Base-by-base conservation (phyloP, 2,888 invertebrate species). In the Boloria euphrosyne region DNA sequence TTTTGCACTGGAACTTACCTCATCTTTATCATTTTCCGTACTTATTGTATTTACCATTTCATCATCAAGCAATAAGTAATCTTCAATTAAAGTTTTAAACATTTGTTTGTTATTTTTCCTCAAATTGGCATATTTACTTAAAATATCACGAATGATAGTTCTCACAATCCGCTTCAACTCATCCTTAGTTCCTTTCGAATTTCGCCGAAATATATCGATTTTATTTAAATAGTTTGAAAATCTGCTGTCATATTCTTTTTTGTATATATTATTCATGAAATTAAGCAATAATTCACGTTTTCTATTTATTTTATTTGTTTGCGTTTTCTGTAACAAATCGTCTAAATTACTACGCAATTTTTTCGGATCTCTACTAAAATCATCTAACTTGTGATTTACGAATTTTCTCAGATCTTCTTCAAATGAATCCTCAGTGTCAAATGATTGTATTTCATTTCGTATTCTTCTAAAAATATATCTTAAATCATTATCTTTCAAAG, bases 191-290 rank as follows among this genome's bases (percentile, higher is more conserved):
- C 76, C 69, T 53, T 74, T 75, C 0, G 71, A 60, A 68, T 76
- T 76, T 0, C 46, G 61, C 1, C 75, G 74, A 43, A 80, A 84
- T 0, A 69, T 51, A 5, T 80, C 68, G 0, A 87, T 52, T 14
- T 80, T 72, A 0, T 72, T 62, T 10, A 86, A 53, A 13, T 83
- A 63, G 0, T 53, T 71, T 2, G 61, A 55, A 0, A 87, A 72
- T 55, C 80, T 79, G 0, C 52, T 13, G 2, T 61, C 63, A 0
- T 76, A 62, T 6, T 78, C 74, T 4, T 66, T 67, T 38, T 55
- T 71, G 60, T 83, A 86, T 13, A 86, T 68, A 0, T 81, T 78
- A 70, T 88, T 79, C 0, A 85, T 64, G 17, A 80, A 80, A 54
- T 76, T 68, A 0, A 80, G 3, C 0, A 85, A 43, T 5, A 70